Evolutionary conservation across 2,113 vertebrate species (phyloP).

Genomic region (Catharus fuscescens): DNA sequence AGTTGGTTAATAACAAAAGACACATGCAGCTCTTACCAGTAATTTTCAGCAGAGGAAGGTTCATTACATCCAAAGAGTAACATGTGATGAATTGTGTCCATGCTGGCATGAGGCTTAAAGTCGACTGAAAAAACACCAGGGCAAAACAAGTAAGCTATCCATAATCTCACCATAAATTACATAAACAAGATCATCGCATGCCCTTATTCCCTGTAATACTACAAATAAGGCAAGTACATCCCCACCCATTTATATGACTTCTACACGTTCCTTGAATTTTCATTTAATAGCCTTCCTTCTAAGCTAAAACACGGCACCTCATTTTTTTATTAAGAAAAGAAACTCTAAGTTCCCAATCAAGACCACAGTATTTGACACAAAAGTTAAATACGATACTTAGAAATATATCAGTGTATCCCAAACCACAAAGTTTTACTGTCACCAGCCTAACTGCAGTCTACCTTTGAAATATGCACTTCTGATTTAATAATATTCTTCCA

Average conservation of each 20-base stretch:
- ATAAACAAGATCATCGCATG: not conserved
- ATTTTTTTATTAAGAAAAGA: not conserved
- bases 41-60: slow-evolving; percentile 84
- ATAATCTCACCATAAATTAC: not conserved
- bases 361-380: not conserved
- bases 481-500: not conserved
- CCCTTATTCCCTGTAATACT: not conserved
- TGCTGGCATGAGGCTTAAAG: slow-evolving; percentile 92
- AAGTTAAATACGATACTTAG: not conserved
- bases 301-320: not conserved
- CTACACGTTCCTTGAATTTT: not conserved
- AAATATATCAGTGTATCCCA: not conserved
- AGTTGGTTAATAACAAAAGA: not conserved
- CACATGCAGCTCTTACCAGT: slow-evolving; percentile 82
- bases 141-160: not conserved
- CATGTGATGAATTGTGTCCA: slow-evolving; percentile 98
- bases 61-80: slow-evolving; percentile 91
- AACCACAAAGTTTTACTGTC: not conserved
- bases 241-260: not conserved
- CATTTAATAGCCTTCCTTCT: not conserved
- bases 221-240: not conserved
- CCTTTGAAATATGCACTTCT: not conserved
- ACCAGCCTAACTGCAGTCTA: not conserved
- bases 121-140: slow-evolving; percentile 85
- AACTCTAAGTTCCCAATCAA: not conserved